Evolutionary conservation across 2,113 vertebrate species (phyloP).

Genomic region (Syngnathoides biaculeatus): DNA sequence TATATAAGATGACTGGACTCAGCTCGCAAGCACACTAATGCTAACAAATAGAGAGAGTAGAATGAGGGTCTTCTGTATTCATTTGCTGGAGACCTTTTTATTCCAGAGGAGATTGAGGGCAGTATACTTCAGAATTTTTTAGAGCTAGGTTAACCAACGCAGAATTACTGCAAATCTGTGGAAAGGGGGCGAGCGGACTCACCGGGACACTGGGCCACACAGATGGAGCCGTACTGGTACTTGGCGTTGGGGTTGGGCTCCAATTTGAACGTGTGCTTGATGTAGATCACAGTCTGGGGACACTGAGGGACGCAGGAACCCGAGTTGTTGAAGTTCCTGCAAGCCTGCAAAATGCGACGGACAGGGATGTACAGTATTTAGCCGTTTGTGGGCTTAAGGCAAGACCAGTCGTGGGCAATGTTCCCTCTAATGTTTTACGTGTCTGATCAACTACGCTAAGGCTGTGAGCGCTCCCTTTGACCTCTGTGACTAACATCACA

Average conservation of each 20-base stretch:
- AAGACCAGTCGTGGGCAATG: too few species aligned
- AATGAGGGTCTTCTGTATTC: too few species aligned
- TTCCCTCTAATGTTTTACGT: too few species aligned
- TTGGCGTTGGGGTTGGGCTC: constrained; percentile 89
- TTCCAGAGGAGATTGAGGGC: too few species aligned
- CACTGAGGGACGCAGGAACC: constrained; percentile 85
- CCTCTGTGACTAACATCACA: too few species aligned
- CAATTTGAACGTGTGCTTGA: constrained; percentile 84
- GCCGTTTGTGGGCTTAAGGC: background rate
- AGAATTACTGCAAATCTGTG: background rate
- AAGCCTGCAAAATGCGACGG: constrained; percentile 71
- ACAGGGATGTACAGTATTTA: background rate
- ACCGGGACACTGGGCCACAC: constrained; percentile 87
- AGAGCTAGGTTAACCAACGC: background rate
- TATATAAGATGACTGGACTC: too few species aligned
- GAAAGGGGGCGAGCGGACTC: constrained; percentile 43
- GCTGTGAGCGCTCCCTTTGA: too few species aligned
- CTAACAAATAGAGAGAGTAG: too few species aligned
- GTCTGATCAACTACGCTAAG: too few species aligned
- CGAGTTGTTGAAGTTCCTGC: constrained; percentile 87
- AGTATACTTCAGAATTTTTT: background rate
- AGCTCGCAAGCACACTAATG: too few species aligned
- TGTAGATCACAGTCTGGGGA: constrained; percentile 87
- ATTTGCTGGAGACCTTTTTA: too few species aligned
- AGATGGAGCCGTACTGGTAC: constrained; percentile 89